phyloP scores from a whole-genome alignment of 2,797 vertebrate species.

The Chaenodraco wilsoni region DNA sequence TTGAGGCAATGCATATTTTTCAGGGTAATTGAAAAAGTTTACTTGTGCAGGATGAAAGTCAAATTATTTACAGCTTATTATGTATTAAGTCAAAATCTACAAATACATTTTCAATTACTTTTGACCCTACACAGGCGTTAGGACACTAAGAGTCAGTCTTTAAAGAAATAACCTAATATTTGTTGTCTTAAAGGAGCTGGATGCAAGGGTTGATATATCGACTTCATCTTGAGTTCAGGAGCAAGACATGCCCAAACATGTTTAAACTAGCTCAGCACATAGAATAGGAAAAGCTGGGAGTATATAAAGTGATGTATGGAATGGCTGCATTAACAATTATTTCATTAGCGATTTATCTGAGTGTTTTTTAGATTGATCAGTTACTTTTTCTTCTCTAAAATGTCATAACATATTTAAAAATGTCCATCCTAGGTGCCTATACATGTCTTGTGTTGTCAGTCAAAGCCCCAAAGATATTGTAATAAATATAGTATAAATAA shows the following conservation, averaged over 20 bases:
- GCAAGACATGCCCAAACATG: not conserved
- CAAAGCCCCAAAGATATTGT: too few species aligned
- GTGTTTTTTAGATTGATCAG: too few species aligned
- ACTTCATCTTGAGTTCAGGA: not conserved
- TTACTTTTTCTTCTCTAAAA: too few species aligned
- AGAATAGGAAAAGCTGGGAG: not conserved
- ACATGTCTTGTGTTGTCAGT: too few species aligned
- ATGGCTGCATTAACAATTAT: too few species aligned
- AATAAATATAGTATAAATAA: too few species aligned
- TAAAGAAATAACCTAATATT: not conserved
- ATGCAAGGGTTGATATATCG: not conserved
- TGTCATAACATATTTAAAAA: too few species aligned
- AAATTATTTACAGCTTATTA: slow-evolving; percentile 12
- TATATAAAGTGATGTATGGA: too few species aligned
- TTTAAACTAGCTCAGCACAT: not conserved
- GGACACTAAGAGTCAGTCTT: not conserved
- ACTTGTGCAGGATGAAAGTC: slow-evolving; percentile 30
- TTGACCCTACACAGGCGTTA: not conserved
- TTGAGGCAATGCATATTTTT: slow-evolving; percentile 42
- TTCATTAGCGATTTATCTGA: too few species aligned
- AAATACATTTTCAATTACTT: not conserved
- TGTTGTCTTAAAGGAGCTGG: not conserved
- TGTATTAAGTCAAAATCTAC: not conserved
- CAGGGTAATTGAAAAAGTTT: slow-evolving; percentile 42
- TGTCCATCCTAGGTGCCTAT: too few species aligned